Evolutionary conservation across 2,113 vertebrate species (phyloP).

Genomic region (Chaetops frenatus): DNA sequence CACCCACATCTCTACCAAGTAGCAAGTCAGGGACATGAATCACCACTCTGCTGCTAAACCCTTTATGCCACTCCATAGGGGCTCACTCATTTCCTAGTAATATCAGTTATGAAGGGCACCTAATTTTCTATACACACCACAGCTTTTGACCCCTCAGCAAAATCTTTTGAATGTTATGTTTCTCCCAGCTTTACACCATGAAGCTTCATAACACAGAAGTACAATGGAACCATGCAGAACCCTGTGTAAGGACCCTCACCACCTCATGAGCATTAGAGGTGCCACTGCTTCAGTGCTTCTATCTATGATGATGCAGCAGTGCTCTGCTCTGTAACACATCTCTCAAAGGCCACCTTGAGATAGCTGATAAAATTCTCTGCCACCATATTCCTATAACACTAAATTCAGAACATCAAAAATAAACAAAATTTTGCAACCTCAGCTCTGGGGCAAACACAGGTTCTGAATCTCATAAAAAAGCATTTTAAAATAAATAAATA

Average conservation of each 20-base stretch:
- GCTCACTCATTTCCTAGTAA: not conserved
- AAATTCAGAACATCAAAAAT: not conserved
- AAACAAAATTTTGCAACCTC: not conserved
- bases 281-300: not conserved
- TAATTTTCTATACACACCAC: not conserved
- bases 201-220: not conserved
- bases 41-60: not conserved
- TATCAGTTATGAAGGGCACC: not conserved
- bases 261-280: accelerated
- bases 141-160: not conserved
- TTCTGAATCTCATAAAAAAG: not conserved
- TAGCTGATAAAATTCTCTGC: not conserved
- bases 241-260: not conserved
- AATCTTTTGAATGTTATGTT: not conserved
- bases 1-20: not conserved
- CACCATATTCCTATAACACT: not conserved
- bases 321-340: not conserved
- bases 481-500: not conserved
- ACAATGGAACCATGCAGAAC: not conserved
- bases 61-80: not conserved
- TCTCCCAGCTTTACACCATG: accelerated
- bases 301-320: accelerated
- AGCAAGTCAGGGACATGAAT: not conserved
- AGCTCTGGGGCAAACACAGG: accelerated
- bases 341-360: not conserved